These are phyloP conservation scores for Sigmodon hispidus DNA, from an alignment of 2,113 vertebrate genomes.

Conservation along the genomic window DNA sequence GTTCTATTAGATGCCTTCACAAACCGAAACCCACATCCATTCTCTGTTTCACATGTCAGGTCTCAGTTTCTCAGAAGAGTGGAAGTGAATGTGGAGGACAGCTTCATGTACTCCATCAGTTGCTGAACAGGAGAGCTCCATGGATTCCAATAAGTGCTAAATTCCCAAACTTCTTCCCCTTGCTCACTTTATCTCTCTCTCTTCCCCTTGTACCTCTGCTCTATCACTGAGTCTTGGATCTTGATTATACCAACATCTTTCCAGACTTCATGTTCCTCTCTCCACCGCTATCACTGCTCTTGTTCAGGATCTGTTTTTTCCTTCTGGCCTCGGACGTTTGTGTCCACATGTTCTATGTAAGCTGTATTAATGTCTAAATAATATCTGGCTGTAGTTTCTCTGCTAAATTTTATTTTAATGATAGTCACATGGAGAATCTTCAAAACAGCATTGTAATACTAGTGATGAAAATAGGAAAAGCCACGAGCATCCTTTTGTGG, in stretches of 20 bases:
- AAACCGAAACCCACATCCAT: not conserved
- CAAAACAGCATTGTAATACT: not conserved
- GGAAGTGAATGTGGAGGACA: not conserved
- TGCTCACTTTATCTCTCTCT: not conserved
- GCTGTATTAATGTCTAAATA: not conserved
- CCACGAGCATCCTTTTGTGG: not conserved
- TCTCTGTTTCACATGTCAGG: not conserved
- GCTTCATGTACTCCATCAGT: not conserved
- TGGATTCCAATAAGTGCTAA: not conserved
- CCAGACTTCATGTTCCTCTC: not conserved
- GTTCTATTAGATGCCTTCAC: not conserved
- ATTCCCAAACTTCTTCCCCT: not conserved
- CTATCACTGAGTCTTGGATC: not conserved
- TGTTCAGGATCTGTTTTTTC: not conserved
- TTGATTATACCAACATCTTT: not conserved
- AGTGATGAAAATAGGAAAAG: not conserved
- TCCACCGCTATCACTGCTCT: not conserved
- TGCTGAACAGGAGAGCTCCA: not conserved
- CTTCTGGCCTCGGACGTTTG: slow-evolving; percentile 4
- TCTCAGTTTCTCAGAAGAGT: not conserved
- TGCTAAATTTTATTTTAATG: slow-evolving; percentile 18
- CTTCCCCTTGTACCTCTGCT: not conserved
- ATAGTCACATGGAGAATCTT: not conserved
- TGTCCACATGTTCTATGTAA: not conserved
- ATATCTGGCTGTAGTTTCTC: not conserved